These are phyloP conservation scores for Felis chaus DNA, from an alignment of 2,113 vertebrate genomes.

Conservation along the genomic window DNA sequence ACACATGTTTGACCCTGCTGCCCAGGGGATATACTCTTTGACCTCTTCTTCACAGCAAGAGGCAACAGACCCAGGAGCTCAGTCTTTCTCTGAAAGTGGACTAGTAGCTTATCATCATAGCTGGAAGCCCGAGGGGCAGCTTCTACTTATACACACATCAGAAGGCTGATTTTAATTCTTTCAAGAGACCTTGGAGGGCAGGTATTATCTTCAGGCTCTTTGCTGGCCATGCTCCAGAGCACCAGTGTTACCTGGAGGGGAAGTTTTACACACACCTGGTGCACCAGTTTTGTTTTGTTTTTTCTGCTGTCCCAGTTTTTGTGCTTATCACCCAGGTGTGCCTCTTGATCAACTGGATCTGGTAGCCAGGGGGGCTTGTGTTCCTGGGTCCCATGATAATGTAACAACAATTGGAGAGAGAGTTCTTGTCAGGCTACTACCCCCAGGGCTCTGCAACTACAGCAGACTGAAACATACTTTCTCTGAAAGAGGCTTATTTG, in stretches of 20 bases:
- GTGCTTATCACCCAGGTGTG: background rate
- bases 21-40: background rate
- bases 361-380: background rate
- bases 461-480: background rate
- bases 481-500: background rate
- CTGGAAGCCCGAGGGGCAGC: background rate
- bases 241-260: background rate
- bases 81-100: background rate
- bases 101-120: background rate
- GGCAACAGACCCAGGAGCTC: background rate
- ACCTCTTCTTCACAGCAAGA: background rate
- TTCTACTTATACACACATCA: background rate
- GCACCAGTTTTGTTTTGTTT: background rate
- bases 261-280: background rate
- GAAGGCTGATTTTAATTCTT: background rate
- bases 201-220: background rate
- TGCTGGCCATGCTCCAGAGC: background rate
- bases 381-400: background rate
- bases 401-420: background rate
- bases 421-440: background rate
- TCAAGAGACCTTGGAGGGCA: background rate
- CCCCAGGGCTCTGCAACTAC: background rate
- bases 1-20: background rate
- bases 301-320: background rate
- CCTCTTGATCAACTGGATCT: background rate